phyloP scores from a whole-genome alignment of 2,797 vertebrate species.

The Bovichtus variegatus region DNA sequence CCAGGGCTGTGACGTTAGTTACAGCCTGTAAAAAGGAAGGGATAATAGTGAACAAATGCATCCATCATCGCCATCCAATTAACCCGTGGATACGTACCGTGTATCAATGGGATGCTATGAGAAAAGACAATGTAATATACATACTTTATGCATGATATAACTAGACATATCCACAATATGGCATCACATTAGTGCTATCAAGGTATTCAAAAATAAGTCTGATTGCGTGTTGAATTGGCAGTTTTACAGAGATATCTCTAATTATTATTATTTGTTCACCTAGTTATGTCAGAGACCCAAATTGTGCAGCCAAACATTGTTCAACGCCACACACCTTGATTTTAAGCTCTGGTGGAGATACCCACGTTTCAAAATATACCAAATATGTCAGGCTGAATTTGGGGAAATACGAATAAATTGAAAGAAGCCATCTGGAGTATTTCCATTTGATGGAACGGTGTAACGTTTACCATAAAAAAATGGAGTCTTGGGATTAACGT shows the following conservation, averaged over 20 bases:
- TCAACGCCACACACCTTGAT: background rate
- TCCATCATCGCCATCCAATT: background rate
- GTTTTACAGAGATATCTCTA: background rate
- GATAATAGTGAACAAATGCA: background rate
- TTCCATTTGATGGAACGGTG: background rate
- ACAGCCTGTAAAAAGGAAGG: constrained; percentile 87
- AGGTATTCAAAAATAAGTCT: background rate
- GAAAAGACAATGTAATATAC: background rate
- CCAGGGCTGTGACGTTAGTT: constrained; percentile 91
- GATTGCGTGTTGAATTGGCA: background rate
- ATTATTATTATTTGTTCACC: background rate
- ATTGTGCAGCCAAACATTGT: background rate
- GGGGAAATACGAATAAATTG: background rate
- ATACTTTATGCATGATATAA: background rate
- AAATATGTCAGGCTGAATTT: background rate
- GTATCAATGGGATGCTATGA: background rate
- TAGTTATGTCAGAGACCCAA: background rate
- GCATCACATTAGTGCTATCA: background rate
- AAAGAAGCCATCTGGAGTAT: background rate
- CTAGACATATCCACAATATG: background rate
- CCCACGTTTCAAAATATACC: background rate
- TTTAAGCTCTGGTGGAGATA: too few species aligned
- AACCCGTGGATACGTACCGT: background rate
- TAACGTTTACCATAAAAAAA: background rate
- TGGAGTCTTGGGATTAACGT: background rate